Percentiles rank a stretch among this genome's conserved stretches.
phyloP scores from a whole-genome alignment of 2,888 invertebrate genomes.

The Meghimatium bilineatum region DNA sequence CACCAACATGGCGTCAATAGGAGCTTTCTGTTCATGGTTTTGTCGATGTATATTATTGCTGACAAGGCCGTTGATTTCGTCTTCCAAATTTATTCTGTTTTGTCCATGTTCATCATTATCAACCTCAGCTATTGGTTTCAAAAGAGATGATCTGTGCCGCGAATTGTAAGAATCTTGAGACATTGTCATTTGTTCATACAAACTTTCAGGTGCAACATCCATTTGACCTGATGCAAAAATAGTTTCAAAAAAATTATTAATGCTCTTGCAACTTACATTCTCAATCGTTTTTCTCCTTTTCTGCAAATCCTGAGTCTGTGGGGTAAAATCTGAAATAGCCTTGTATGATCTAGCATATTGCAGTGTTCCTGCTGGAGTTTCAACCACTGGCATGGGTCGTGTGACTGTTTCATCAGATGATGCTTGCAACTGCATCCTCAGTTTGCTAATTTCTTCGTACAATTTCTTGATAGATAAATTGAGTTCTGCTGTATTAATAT shows the following conservation, averaged over 20 bases:
- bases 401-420: not conserved
- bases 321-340: not conserved
- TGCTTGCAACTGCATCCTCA: not conserved
- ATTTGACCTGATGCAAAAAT: not conserved
- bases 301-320: not conserved
- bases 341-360: not conserved
- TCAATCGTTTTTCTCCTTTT: not conserved
- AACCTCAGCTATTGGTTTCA: not conserved
- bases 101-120: not conserved
- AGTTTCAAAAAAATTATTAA: not conserved
- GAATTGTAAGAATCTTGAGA: not conserved
- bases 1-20: not conserved
- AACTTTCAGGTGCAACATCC: not conserved
- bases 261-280: not conserved
- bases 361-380: not conserved
- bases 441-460: conserved; percentile 27
- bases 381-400: not conserved
- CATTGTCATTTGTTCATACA: not conserved
- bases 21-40: not conserved
- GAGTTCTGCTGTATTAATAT: not conserved
- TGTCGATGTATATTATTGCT: not conserved
- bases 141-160: too few relatives aligned
- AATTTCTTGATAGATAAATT: conserved; percentile 21
- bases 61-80: not conserved
- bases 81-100: not conserved